Evolutionary conservation across 2,797 vertebrate genomes (phyloP), one percentile per base, ranked within the genome.

Genomic region (Dipus sagitta): DNA sequence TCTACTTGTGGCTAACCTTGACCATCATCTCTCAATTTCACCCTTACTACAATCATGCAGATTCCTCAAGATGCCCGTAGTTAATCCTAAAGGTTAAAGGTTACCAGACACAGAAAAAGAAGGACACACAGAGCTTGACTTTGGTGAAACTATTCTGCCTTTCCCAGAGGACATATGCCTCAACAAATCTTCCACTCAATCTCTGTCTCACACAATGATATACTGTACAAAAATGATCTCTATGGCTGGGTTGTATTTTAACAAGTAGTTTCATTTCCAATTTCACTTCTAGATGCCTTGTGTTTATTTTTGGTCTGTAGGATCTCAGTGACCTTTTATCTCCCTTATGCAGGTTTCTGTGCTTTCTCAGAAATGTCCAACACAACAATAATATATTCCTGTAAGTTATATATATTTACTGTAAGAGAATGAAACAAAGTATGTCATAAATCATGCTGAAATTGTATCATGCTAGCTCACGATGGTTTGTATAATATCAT

Each of bases 321-420:
- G 3, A 93, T 23, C 72, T 60, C 7, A n/a, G 10, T 78, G 64
- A 76, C 30, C 62, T 93, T 38, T 83, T 88, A 38, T 20, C 47
- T 91, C 90, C 32, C 34, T 58, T 75, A 70, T 76, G 15, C 12
- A 86, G 60, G 6, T 78, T 80, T 86, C 62, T 81, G 26, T 60
- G 21, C 65, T 72, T 89, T 94, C 64, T 64, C 65, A 86, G 64
- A 88, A 93, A 85, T 3, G 52, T 72, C 28, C 14, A 83, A 64
- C 88, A 32, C 76, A 88, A 34, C 65, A 91, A 64, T 83, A 75
- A 83, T 65, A 42, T 7, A 80, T 72, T 17, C 0, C 38, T 54
- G 75, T 79, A 95, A 85, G 95, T 94, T 86, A 87, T 72, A 82
- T 11, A 67, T 54, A 85, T 87, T 86, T 89, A 90, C 62, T 26